Conservation (phyloP, 1,140 invertebrate genomes). For the Bombyx mandarina region DNA sequence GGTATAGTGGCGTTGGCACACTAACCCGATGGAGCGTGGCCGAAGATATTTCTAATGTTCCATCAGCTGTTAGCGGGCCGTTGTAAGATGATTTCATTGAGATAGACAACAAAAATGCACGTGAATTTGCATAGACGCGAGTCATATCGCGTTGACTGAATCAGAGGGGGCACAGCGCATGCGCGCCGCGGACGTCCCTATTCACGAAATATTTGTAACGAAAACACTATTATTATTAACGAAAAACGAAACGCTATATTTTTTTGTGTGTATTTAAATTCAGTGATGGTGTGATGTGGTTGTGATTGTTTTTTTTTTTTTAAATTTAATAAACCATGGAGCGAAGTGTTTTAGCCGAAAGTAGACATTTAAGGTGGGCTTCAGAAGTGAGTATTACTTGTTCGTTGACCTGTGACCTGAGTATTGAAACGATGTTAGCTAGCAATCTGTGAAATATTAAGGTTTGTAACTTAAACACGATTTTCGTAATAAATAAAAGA, state of each 20-base stretch:
- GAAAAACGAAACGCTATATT: slow-evolving; percentile 19
- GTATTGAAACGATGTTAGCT: no score
- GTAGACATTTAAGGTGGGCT: slow-evolving; percentile 55
- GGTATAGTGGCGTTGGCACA: slow-evolving; percentile 21
- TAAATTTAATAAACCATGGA: slow-evolving; percentile 45
- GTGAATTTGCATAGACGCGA: slow-evolving; percentile 37
- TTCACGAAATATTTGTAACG: slow-evolving; percentile 28
- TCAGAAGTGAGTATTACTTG: slow-evolving; percentile 51
- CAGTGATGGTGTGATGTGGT: slow-evolving; percentile 43
- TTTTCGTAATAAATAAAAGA: no score
- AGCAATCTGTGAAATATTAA: no score
- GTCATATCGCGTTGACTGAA: slow-evolving; percentile 31
- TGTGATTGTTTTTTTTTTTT: slow-evolving; percentile 14
- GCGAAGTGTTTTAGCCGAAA: slow-evolving; percentile 65
- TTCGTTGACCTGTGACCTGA: slow-evolving; percentile 36
- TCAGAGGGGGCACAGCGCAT: slow-evolving; percentile 33
- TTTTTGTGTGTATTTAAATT: slow-evolving; percentile 16
- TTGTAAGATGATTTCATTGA: slow-evolving; percentile 22
- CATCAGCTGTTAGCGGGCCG: slow-evolving; percentile 51
- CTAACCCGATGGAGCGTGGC: slow-evolving; percentile 49
- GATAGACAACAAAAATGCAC: slow-evolving; percentile 37
- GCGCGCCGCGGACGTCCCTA: slow-evolving; percentile 30
- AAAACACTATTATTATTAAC: slow-evolving; percentile 37
- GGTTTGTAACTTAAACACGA: no score
- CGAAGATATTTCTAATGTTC: slow-evolving; percentile 24